Base-by-base conservation (phyloP, 2,888 invertebrate species). In the Byasa hedistus region DNA sequence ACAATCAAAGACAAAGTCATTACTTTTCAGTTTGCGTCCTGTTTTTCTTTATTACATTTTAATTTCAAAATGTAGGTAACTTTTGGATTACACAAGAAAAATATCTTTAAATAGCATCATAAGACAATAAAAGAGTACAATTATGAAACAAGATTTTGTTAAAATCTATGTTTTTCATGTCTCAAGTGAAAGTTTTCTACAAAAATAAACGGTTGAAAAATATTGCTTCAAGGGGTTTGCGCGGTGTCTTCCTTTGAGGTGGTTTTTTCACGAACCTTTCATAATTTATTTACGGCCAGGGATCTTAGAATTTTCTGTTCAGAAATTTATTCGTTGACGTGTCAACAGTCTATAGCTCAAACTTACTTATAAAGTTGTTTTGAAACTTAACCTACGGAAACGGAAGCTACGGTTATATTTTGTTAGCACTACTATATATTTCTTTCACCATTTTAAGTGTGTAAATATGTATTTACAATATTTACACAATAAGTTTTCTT, bases 211-310 rank as follows among this genome's bases (percentile, higher is more conserved):
- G n/a, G 27, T 23, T 36, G 55, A 54, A 39, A 54, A 64, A 27
- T 64, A 54, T 61, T 54, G 17, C 39, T 39, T 54, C 39, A 58
- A 39, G 27, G 52, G 39, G 22, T 58, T 57, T 64, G 8, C 44
- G 17, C 52, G 58, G 22, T 52, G 58, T 44, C 54, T 52, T 64
- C 44, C 54, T 64, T 59, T 59, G 58, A 39, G 21, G n/a, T 64
- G 44, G 48, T 52, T 64, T 64, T 44, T 60, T 8, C 21, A 52
- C 44, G 39, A 54, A 44, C 64, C 52, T 59, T 64, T 64, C 59
- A 64, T 64, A 64, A 59, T 64, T 64, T 64, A 64, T 64, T 64
- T 64, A 64, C 59, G 59, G 39, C 21, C 24, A 55, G 59, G 57
- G 39, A 54, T 55, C 59, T 54, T 54, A 54, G n/a, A 64, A 64